Evolutionary conservation across 2,888 invertebrate species (phyloP).

Genomic region (Xylota segnis): DNA sequence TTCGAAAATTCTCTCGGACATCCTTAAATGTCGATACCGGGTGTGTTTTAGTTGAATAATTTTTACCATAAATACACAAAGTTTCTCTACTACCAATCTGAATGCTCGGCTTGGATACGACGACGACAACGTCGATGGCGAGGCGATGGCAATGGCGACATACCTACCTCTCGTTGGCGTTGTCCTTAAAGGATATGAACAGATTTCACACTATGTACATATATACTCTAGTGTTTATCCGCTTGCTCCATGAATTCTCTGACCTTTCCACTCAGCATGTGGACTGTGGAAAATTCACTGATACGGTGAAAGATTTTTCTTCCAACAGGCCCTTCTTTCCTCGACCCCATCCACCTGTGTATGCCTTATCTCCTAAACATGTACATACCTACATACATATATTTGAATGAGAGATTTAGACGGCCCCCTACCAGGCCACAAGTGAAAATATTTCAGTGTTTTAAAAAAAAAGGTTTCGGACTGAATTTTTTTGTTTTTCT

Average conservation of each 20-base stretch:
- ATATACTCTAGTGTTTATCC: constrained; percentile 21
- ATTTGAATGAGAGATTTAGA: constrained; percentile 33
- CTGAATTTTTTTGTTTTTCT: constrained; percentile 1
- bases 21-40: constrained; percentile 60
- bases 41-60: constrained; percentile 73
- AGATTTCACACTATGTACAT: constrained; percentile 41
- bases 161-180: constrained; percentile 11
- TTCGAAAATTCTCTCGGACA: constrained; percentile 52
- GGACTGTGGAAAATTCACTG: constrained; percentile 22
- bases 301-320: constrained; percentile 29
- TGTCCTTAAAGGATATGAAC: constrained; percentile 57
- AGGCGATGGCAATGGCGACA: too few relatives aligned
- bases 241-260: constrained; percentile 46
- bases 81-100: constrained; percentile 49
- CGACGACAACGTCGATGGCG: constrained; percentile 4
- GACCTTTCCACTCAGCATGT: constrained; percentile 55
- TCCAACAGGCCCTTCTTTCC: neutral
- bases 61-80: constrained; percentile 73
- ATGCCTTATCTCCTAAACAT: constrained; percentile 48
- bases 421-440: constrained; percentile 11
- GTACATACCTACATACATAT: too few relatives aligned
- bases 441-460: constrained; percentile 50
- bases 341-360: constrained; percentile 51
- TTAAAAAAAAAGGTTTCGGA: constrained; percentile 42
- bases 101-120: constrained; percentile 6